Evolutionary conservation across 2,113 vertebrate species (phyloP).

Genomic region (Chrysochloris asiatica): DNA sequence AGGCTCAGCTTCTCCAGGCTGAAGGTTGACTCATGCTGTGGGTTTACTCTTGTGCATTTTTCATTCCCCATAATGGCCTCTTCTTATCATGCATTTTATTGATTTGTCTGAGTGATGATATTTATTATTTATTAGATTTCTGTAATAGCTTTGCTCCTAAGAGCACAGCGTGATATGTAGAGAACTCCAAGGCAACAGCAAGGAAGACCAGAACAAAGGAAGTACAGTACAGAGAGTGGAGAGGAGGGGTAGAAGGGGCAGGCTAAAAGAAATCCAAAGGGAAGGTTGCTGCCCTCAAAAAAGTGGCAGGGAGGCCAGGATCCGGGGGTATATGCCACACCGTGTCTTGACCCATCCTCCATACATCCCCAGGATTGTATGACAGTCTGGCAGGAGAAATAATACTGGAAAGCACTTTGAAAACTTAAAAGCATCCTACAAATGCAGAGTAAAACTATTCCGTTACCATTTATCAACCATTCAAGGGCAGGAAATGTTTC

Average conservation of each 20-base stretch:
- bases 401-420: neutral
- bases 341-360: neutral
- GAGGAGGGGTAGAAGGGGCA: neutral
- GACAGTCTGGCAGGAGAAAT: constrained; percentile 35
- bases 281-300: neutral
- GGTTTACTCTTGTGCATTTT: constrained; percentile 47
- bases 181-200: constrained; percentile 42
- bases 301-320: neutral
- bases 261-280: neutral
- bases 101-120: constrained; percentile 72
- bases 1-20: neutral
- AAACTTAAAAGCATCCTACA: constrained; percentile 49
- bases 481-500: constrained; percentile 26
- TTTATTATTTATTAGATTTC: constrained; percentile 80
- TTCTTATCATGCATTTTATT: constrained; percentile 75
- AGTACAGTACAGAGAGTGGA: neutral
- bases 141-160: constrained; percentile 71
- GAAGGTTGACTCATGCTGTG: constrained; percentile 22
- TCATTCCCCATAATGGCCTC: constrained; percentile 68
- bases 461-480: constrained; percentile 60
- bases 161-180: constrained; percentile 23
- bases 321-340: neutral
- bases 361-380: neutral
- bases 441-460: constrained; percentile 38
- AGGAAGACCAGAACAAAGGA: constrained; percentile 29